Evolutionary conservation across 2,888 invertebrate genomes (phyloP).

Genomic region (Scrobipalpa costella): DNA sequence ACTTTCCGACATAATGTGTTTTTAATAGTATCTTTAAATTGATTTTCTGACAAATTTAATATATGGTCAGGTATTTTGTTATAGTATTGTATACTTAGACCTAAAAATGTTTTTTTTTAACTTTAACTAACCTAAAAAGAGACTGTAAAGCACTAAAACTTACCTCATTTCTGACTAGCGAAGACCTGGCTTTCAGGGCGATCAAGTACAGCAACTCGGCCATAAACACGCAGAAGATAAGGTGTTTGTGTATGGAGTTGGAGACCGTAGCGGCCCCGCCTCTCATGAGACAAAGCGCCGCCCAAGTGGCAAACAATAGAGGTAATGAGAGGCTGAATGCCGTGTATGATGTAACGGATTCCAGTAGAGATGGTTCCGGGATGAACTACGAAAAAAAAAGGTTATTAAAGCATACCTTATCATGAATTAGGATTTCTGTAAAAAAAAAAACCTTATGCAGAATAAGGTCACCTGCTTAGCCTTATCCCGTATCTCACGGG

Average conservation of each 20-base stretch:
- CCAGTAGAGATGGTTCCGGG: constrained; percentile 91
- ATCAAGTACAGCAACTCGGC: constrained; percentile 92
- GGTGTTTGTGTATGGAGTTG: constrained; percentile 96
- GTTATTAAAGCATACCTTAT: not conserved
- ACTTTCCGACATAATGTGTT: too few species aligned
- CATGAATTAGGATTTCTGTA: too few species aligned
- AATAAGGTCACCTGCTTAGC: too few species aligned
- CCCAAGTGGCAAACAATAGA: constrained; percentile 87
- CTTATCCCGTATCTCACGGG: too few species aligned
- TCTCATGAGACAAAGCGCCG: constrained; percentile 90
- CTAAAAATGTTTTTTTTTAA: too few species aligned
- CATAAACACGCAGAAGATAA: constrained; percentile 94
- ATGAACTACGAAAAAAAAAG: constrained; percentile 82
- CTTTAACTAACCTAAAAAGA: not conserved
- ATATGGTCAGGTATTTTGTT: too few species aligned
- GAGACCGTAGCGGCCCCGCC: constrained; percentile 93
- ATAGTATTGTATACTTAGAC: too few species aligned
- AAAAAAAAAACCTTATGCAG: too few species aligned
- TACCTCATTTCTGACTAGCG: constrained; percentile 92
- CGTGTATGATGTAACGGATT: constrained; percentile 93
- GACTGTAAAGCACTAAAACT: not conserved
- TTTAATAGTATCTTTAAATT: too few species aligned
- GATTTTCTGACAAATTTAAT: too few species aligned
- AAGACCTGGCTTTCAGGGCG: constrained; percentile 90
- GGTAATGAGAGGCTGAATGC: constrained; percentile 93